Evolutionary conservation across 2,113 vertebrate genomes (phyloP), one percentile per base, ranked within the genome.

Genomic region (Condylura cristata): DNA sequence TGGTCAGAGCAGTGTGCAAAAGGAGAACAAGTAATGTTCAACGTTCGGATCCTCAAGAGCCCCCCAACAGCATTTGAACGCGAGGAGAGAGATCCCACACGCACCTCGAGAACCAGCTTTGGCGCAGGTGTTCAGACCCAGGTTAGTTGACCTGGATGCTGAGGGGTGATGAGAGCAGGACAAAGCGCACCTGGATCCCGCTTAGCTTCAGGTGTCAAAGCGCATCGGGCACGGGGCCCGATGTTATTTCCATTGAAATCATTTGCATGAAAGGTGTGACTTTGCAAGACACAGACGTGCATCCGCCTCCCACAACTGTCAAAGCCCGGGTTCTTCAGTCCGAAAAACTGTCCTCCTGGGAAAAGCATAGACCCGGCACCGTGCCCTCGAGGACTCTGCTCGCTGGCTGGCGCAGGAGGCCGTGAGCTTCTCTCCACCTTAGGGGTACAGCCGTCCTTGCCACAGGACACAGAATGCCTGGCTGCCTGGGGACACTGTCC

Each of bases 121-220:
- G 20, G 60, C 5, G 34, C 9, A 1, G 11, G 80, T 1, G n/a
- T 37, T 13, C 2, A 5, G 37, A 61, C 61, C 28, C 13, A 26
- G 37, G 14, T 51, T 24, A 34, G 6, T 8, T 39, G 53, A 68
- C 63, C 74, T 39, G 26, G 0, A 11, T 6, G 26, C 63, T 1
- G 4, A 30, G 30, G 6, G 37, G 20, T 0, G 34, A 28, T 14
- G 2, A 2, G 66, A 48, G 81, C n/a, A 70, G 60, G 70, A 30
- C 9, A 10, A 1, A 5, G 37, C 0, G 3, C 14, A 0, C 1
- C 11, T 20, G 8, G 2, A 1, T 12, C 11, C 61, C 8, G 0
- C 66, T 17, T 8, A 6, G 16, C n/a, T 1, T 34, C 1, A 28
- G 63, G 12, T 32, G 0, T 46, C 16, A 32, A 48, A 13, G 60